Evolutionary conservation across 2,113 vertebrate genomes (phyloP), one percentile per base, ranked within the genome.

Genomic region (Alexandromys fortis): DNA sequence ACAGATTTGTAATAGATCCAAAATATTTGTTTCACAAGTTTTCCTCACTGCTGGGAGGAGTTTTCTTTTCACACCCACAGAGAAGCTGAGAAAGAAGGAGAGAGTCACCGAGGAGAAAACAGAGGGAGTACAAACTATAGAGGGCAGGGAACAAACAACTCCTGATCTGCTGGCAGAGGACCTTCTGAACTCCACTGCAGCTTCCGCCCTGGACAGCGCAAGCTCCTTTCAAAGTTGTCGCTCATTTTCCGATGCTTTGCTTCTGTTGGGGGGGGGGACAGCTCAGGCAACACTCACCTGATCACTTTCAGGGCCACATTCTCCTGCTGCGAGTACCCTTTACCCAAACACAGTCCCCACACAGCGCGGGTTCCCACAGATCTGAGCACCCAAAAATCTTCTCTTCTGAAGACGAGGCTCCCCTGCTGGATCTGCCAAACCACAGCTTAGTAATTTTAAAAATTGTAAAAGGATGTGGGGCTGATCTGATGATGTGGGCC

Each of bases 21-120:
- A 96, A 97, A 97, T 96, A 96, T 93, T 97, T 97, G 94, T 52
- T 94, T 97, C 92, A 92, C 95, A 92, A 72, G 93, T 90, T 95
- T 92, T 86, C 77, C 87, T 94, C 85, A 87, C 90, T 70, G 38
- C 92, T 96, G 45, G 89, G 95, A 89, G 95, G 5, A 85, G 35
- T 90, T 61, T 63, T 63, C 81, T 83, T 77, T 77, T 83, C 81
- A 63, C 58, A 83, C 81, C 58, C 81, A 83, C 81, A 81, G 82
- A 90, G 76, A 52, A 86, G 79, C 86, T 91, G 89, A 96, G 95
- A 90, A 89, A 65, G 79, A 68, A 86, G 81, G 72, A 61, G 42
- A 35, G 70, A 35, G 45, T 42, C 19, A 45, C 63, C 49, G 42
- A 83, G 61, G 63, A 78, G 38, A 95, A 89, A 95, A 85, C 82